Base-by-base conservation (phyloP, 64 coral and sea anemone genomes). In the Pocillopora verrucosa region DNA sequence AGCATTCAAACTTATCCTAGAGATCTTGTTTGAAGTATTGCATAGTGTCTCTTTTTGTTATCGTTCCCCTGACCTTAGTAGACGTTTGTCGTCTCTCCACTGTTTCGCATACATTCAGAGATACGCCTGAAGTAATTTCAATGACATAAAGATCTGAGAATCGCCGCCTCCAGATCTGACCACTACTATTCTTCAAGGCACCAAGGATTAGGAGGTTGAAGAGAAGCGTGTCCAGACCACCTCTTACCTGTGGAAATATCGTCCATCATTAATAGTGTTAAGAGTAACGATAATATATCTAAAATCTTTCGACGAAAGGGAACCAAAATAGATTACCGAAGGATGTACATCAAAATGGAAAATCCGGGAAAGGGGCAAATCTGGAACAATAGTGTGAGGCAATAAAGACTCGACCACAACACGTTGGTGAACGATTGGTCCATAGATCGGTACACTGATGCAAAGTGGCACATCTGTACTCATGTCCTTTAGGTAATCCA, bases 291-390 rank as follows among this genome's bases (percentile, higher is more conserved):
- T 69, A n/a, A 67, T 67, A 1, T 6, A 67, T 17, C 10, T 9
- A 69, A 69, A 26, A 6, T 24, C 17, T 9, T 69, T 51, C 41
- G 22, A 24, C 20, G 3, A 19, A 7, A 24, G 20, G 22, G 22
- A 24, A 69, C 19, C 20, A 69, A 69, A n/a, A 6, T 69, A 24
- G 65, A 69, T 6, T 92, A 98, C 96, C 61, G 90, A 94, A 56
- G 90, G 96, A 57, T 93, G 94, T 16, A 98, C 90, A 80, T 98
- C 96, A 59, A 98, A 56, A 82, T 98, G 96, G 56, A 98, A 90
- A 45, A 98, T 90, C 24, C 96, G 73, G 80, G 96, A 98, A 73
- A 98, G 77, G 72, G 96, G 96, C 37, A 98, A 68, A 74, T 98
- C 90, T 36, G 86, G 77, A 86, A 79, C 83, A 56, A 94, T 72